Evolutionary conservation across 92 coral and sea anemone species (phyloP), one percentile per base, ranked within the genome.

Genomic region (Ricordea florida): DNA sequence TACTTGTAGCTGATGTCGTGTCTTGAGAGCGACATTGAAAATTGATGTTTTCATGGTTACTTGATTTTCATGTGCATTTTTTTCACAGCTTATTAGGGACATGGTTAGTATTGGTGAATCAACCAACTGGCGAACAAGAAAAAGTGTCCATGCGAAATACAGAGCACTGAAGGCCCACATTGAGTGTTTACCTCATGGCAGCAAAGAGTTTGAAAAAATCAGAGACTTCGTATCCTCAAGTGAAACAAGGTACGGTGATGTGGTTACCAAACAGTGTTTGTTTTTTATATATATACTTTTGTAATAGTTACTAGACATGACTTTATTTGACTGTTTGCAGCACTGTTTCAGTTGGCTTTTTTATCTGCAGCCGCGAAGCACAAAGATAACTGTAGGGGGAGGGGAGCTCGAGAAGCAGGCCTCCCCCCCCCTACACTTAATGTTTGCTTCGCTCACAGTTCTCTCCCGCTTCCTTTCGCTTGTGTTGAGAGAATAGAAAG

Each of bases 51-150:
- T 7, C 28, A 15, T 1, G 26, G 26, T 15, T 40, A 5, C 6
- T 13, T 5, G 28, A 11, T 59, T 8, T 62, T 25, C 44, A 5
- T n/a, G n/a, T 58, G 56, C 21, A 41, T 6, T 31, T 17, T 73
- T 10, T 59, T 16, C 15, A 46, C 72, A 94, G 97, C 87, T 94
- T 10, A 89, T 94, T 62, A 92, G 85, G 68, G 98, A 94, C 78
- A 86, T 94, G 84, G 82, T 94, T 0, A 82, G 75, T 30, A 78
- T 94, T 57, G 87, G 93, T 31, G 98, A 94, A 62, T 76, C 91
- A 6, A 88, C 94, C 37, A 92, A 80, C 78, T 92, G 87, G 93
- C 63, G 81, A 6, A 63, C 81, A 28, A 84, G 82, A 30, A 86
- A 80, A 52, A 89, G 89, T 62, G 77, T 69, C 28, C 72, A 82